phyloP scores from a whole-genome alignment of 2,888 invertebrate species.

The Ceraclea dissimilis region DNA sequence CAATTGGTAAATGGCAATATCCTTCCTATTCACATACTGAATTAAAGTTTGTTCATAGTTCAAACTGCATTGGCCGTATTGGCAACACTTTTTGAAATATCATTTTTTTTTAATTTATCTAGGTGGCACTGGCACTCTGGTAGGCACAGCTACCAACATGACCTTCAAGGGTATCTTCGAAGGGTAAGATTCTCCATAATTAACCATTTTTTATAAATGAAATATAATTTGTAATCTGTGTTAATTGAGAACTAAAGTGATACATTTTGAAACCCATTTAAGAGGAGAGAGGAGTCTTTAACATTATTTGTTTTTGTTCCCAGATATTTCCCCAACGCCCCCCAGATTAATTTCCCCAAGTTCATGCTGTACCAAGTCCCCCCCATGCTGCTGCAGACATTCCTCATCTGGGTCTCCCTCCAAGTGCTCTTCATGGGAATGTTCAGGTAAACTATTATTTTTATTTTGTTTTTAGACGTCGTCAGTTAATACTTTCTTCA shows the following conservation, averaged over 20 bases:
- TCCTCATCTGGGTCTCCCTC: conserved; percentile 69
- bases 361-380: conserved; percentile 86
- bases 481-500: too few relatives aligned
- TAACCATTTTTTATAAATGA: conserved; percentile 4
- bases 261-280: not conserved
- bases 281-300: not conserved
- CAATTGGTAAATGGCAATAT: conserved; percentile 42
- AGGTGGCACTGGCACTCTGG: conserved; percentile 68
- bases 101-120: too few relatives aligned
- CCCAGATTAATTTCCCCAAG: conserved; percentile 69
- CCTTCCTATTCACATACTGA: not conserved
- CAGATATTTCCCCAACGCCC: conserved; percentile 46
- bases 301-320: not conserved
- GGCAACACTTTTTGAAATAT: too few relatives aligned
- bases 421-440: conserved; percentile 77
- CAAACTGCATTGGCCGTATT: too few relatives aligned
- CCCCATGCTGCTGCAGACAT: conserved; percentile 71
- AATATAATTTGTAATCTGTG: not conserved
- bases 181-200: conserved; percentile 39
- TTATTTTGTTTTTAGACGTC: not conserved
- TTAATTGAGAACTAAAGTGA: not conserved
- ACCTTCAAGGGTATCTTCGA: conserved; percentile 76
- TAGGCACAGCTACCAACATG: conserved; percentile 76
- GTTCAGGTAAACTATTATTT: conserved; percentile 43
- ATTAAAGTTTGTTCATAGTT: too few relatives aligned